These are phyloP conservation scores for Spilogale gracilis DNA, from an alignment of 2,113 vertebrate genomes.

Conservation along the genomic window DNA sequence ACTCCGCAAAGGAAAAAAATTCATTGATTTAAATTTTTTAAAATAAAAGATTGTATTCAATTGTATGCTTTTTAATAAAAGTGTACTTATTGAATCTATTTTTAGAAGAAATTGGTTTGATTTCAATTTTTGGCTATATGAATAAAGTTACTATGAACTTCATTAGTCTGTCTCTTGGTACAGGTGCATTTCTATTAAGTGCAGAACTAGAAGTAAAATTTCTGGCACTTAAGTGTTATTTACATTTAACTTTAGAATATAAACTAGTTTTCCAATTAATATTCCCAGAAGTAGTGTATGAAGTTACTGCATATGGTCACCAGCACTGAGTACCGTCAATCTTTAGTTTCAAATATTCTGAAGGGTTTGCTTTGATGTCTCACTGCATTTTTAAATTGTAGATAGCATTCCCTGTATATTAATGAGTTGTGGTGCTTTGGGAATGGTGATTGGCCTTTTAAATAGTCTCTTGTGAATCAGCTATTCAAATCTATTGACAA, in stretches of 20 bases:
- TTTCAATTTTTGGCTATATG: background rate
- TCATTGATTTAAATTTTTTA: background rate
- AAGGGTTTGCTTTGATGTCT: background rate
- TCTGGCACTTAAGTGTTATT: accelerated
- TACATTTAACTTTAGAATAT: background rate
- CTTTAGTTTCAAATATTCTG: background rate
- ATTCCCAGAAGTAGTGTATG: too few species aligned
- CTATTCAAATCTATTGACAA: background rate
- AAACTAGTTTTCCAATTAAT: background rate
- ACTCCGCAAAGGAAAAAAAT: background rate
- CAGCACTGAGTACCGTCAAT: accelerated
- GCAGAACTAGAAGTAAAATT: background rate
- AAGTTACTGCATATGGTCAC: accelerated
- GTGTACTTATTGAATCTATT: background rate
- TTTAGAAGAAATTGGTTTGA: background rate
- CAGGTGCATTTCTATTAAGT: background rate
- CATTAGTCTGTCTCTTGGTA: accelerated
- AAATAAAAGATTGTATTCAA: background rate
- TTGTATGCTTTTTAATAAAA: background rate
- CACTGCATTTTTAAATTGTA: background rate
- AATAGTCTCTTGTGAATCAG: background rate
- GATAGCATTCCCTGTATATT: background rate
- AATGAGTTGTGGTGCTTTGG: background rate
- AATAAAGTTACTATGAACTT: background rate
- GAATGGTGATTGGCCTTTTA: background rate